Evolutionary conservation across 2,888 invertebrate species (phyloP).

Genomic region (Cerceris ruficornis): DNA sequence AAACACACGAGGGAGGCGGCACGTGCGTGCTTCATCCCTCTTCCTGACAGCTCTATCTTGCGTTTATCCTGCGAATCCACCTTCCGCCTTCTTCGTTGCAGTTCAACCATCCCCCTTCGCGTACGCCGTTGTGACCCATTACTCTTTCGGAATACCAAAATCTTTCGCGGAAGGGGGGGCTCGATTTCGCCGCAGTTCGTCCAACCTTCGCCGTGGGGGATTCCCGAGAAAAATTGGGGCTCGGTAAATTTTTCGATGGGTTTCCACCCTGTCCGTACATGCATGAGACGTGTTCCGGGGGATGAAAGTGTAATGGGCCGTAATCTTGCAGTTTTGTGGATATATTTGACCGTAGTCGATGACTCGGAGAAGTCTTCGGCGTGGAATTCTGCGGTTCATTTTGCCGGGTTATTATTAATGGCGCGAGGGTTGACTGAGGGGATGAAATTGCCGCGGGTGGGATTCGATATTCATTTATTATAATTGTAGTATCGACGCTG

Average conservation of each 20-base stretch:
- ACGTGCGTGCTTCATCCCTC: conserved; percentile 76
- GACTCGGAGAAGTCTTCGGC: too few relatives aligned
- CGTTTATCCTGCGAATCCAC: conserved; percentile 71
- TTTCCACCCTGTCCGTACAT: not conserved
- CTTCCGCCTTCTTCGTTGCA: conserved; percentile 61
- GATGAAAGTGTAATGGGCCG: not conserved
- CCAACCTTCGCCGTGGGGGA: not conserved
- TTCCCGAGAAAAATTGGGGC: conserved; percentile 28
- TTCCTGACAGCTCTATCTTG: conserved; percentile 79
- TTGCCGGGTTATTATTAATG: too few relatives aligned
- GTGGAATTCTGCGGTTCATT: too few relatives aligned
- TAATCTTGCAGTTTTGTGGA: too few relatives aligned
- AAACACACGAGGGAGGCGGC: conserved; percentile 52
- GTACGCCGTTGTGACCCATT: conserved; percentile 65
- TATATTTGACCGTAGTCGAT: too few relatives aligned
- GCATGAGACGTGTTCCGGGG: not conserved
- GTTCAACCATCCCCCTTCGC: conserved; percentile 26
- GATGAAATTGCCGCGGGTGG: too few relatives aligned
- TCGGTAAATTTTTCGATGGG: conserved; percentile 9
- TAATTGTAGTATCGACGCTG: too few relatives aligned
- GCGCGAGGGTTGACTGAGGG: too few relatives aligned
- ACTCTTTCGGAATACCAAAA: conserved; percentile 73
- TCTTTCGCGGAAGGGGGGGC: conserved; percentile 47
- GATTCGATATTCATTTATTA: too few relatives aligned
- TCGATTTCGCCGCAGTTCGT: conserved; percentile 52